Evolutionary conservation across 2,113 vertebrate species (phyloP).

Genomic region (Microcebus jonahi): DNA sequence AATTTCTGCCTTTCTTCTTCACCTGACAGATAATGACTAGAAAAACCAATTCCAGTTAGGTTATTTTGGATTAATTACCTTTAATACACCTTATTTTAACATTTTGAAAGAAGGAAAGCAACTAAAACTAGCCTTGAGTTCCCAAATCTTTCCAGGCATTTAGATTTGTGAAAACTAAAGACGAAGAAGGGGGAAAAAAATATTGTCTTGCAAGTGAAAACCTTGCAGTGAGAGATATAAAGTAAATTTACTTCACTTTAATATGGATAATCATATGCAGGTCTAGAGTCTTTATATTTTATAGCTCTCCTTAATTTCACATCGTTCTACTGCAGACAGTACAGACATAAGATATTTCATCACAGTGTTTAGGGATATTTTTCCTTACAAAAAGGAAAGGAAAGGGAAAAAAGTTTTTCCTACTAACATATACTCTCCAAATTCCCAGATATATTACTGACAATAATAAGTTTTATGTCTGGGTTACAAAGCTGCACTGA

Average conservation of each 20-base stretch:
- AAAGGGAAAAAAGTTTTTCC: background rate
- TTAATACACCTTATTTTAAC: constrained; percentile 10
- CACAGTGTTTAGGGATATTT: constrained; percentile 46
- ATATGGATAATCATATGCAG: constrained; percentile 75
- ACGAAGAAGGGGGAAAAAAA: background rate
- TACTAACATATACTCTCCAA: constrained; percentile 42
- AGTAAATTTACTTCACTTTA: constrained; percentile 80
- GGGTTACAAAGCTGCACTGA: constrained; percentile 64
- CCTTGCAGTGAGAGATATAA: constrained; percentile 60
- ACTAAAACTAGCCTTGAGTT: background rate
- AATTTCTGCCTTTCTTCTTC: background rate
- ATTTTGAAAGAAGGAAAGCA: constrained; percentile 61
- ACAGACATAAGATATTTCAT: constrained; percentile 77
- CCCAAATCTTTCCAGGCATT: background rate
- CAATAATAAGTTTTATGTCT: constrained; percentile 33
- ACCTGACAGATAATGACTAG: background rate
- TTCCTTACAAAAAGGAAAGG: background rate
- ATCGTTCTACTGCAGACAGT: constrained; percentile 67
- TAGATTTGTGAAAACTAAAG: constrained; percentile 60
- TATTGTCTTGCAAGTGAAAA: constrained; percentile 70
- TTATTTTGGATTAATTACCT: constrained; percentile 40
- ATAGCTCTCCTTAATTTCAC: constrained; percentile 78
- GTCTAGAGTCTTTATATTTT: constrained; percentile 79
- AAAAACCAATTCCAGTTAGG: background rate
- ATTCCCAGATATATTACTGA: constrained; percentile 62